These are phyloP conservation scores for Catamblyrhynchus diadema DNA, from an alignment of 2,797 vertebrate genomes.

Conservation along the genomic window DNA sequence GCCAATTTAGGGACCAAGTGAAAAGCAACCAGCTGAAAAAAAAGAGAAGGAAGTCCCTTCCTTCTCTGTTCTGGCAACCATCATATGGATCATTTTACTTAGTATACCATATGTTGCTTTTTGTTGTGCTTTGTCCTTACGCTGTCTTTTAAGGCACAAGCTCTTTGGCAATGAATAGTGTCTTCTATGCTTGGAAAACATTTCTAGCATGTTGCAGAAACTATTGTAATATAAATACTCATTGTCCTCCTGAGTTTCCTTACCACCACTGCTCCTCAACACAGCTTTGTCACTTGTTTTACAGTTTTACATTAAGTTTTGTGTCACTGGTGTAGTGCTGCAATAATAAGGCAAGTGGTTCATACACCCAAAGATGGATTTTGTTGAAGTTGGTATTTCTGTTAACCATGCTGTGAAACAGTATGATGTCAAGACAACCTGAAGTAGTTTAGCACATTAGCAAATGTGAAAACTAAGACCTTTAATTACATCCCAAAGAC, in stretches of 20 bases:
- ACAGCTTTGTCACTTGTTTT: not conserved
- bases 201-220: not conserved
- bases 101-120: not conserved
- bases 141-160: not conserved
- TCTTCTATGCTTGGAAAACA: not conserved
- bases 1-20: not conserved
- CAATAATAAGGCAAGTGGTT: not conserved
- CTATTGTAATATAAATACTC: not conserved
- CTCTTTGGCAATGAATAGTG: not conserved
- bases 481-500: not conserved
- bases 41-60: not conserved
- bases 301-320: not conserved
- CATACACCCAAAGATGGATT: not conserved
- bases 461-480: not conserved
- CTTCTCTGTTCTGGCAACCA: not conserved
- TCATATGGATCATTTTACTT: not conserved
- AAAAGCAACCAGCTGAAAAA: not conserved
- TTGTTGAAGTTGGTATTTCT: not conserved
- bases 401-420: not conserved
- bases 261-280: not conserved
- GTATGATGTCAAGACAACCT: not conserved
- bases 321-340: not conserved
- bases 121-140: not conserved
- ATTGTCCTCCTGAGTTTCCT: not conserved
- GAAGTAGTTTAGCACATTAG: not conserved